Conservation (phyloP, 1,140 invertebrate species). For the Trinorchestia longiramus region DNA sequence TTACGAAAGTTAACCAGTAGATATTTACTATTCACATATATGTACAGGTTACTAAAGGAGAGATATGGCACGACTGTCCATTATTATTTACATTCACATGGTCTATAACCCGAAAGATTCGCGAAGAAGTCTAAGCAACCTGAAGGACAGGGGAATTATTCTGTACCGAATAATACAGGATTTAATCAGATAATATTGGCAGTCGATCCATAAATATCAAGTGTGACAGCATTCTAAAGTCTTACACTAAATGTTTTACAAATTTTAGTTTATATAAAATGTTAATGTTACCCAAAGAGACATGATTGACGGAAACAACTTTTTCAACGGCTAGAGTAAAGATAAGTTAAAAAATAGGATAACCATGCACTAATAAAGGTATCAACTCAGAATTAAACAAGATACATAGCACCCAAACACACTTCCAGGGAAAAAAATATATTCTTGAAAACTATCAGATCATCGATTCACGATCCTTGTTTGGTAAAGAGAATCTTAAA, state of each 20-base stretch:
- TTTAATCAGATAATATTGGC: background rate
- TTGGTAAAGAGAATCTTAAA: background rate
- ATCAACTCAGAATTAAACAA: background rate
- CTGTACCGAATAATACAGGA: background rate
- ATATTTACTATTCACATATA: slow-evolving; percentile 42
- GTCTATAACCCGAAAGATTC: background rate
- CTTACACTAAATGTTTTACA: background rate
- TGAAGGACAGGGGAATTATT: background rate
- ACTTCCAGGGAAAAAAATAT: background rate
- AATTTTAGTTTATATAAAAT: background rate
- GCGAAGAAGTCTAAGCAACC: background rate
- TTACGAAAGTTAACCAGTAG: slow-evolving; percentile 33
- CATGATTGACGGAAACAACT: background rate
- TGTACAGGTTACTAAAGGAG: slow-evolving; percentile 32
- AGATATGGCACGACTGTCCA: background rate
- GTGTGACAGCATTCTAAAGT: background rate
- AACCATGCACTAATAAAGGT: background rate
- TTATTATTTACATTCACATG: slow-evolving; percentile 15
- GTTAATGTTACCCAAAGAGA: background rate
- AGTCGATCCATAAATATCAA: background rate
- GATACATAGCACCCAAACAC: background rate
- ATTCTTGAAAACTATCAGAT: background rate
- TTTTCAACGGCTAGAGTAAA: background rate
- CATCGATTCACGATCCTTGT: background rate
- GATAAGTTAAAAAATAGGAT: background rate